phyloP scores from a whole-genome alignment of 2,113 vertebrate genomes.

The Thalassoma bifasciatum region DNA sequence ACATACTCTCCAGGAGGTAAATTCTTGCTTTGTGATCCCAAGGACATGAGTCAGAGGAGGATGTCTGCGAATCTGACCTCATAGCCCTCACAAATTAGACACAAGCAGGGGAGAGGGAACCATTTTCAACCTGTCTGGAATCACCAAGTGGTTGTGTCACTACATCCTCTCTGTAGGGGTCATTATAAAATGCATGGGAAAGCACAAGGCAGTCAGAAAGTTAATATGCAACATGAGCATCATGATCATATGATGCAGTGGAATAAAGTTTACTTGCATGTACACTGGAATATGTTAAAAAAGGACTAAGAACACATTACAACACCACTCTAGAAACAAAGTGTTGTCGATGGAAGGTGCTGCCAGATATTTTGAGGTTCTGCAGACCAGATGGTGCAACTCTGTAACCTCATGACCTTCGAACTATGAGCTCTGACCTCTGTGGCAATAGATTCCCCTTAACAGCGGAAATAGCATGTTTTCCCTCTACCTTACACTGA shows the following conservation, averaged over 20 bases:
- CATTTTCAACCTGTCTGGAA: conserved; percentile 26
- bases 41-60: conserved; percentile 38
- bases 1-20: conserved; percentile 53
- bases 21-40: conserved; percentile 40
- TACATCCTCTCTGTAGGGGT: conserved; percentile 1
- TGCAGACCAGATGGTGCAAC: conserved; percentile 59
- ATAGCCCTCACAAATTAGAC: conserved; percentile 39
- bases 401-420: conserved; percentile 61
- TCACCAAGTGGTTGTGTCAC: neutral
- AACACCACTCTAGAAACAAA: neutral
- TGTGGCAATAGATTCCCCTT: conserved; percentile 40
- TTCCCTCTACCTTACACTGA: conserved; percentile 37
- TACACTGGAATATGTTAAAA: accelerated
- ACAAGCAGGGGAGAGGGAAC: conserved; percentile 43
- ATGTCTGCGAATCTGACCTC: conserved; percentile 23
- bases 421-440: conserved; percentile 63
- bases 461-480: conserved; percentile 66
- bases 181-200: neutral
- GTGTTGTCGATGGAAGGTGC: neutral
- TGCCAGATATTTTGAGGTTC: conserved; percentile 51
- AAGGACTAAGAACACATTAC: too few species aligned
- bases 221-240: neutral
- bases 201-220: neutral
- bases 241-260: neutral
- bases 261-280: neutral